phyloP scores from a whole-genome alignment of 1,140 invertebrate species.

The Lysiphlebus fabarum region DNA sequence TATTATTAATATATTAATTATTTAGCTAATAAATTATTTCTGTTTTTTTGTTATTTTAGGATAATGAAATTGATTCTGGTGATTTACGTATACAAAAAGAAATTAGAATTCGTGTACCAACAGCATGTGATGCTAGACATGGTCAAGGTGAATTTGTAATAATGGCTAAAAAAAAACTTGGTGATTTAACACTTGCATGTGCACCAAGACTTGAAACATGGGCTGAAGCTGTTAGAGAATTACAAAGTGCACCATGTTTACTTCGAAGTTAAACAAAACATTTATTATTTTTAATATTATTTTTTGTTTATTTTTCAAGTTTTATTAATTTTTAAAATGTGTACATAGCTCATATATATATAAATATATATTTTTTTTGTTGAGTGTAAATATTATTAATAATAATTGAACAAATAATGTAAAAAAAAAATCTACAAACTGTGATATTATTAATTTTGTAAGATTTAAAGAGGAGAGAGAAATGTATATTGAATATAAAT shows the following conservation, averaged over 20 bases:
- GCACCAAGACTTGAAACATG: conserved; percentile 71
- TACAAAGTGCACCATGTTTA: conserved; percentile 66
- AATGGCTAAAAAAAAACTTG: conserved; percentile 71
- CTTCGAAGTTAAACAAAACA: conserved; percentile 52
- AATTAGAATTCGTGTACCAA: conserved; percentile 58
- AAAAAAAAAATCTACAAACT: conserved; percentile 47
- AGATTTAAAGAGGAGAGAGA: conserved; percentile 35
- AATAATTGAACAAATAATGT: conserved; percentile 26
- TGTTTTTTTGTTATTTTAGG: conserved; percentile 36
- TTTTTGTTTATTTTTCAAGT: conserved; percentile 14
- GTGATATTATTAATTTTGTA: conserved; percentile 55
- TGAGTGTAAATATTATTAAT: conserved; percentile 39
- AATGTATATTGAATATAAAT: not conserved
- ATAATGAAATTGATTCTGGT: conserved; percentile 42
- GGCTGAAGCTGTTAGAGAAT: conserved; percentile 59
- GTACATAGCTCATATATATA: conserved; percentile 32
- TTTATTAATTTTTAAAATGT: conserved; percentile 14
- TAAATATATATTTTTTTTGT: conserved; percentile 37
- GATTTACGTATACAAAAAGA: conserved; percentile 38
- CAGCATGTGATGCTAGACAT: conserved; percentile 66
- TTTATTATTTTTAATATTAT: conserved; percentile 1
- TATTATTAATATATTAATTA: not conserved
- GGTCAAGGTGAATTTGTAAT: conserved; percentile 76
- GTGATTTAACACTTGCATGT: conserved; percentile 67
- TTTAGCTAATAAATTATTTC: conserved; percentile 4